Percentiles rank a stretch among this genome's conserved stretches.
Evolutionary conservation across 1,140 invertebrate species (phyloP).

Genomic region (Scaptomyza graminum): DNA sequence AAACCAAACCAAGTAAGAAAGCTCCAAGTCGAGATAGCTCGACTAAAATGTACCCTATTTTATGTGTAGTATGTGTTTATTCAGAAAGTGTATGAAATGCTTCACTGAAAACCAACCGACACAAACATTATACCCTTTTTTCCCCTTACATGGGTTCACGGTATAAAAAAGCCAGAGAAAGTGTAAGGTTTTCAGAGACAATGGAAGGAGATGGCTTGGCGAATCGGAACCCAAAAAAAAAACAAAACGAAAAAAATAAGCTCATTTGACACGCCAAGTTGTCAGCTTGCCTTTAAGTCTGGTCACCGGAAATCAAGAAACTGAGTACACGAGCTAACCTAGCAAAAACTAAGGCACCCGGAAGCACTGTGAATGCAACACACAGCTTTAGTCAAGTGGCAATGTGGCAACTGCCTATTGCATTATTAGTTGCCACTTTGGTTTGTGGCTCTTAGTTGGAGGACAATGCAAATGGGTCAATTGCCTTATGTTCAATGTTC

Average conservation of each 20-base stretch:
- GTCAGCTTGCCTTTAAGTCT: slow-evolving; percentile 16
- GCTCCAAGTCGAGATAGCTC: too few species aligned
- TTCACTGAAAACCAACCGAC: too few species aligned
- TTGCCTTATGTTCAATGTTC: slow-evolving; percentile 35
- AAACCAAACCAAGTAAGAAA: neutral
- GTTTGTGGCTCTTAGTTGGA: neutral
- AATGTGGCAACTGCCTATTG: slow-evolving; percentile 32
- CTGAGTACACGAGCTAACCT: slow-evolving; percentile 38
- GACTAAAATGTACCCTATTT: too few species aligned
- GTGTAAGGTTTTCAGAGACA: neutral
- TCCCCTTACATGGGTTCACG: too few species aligned
- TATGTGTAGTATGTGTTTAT: too few species aligned
- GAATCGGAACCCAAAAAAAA: slow-evolving; percentile 13
- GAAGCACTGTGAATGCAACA: slow-evolving; percentile 43
- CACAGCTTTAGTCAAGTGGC: neutral
- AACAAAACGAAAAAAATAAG: slow-evolving; percentile 55
- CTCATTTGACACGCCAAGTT: slow-evolving; percentile 65
- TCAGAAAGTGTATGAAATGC: too few species aligned
- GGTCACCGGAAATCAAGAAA: slow-evolving; percentile 47
- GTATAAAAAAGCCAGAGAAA: too few species aligned
- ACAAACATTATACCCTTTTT: too few species aligned
- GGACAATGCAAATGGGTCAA: slow-evolving; percentile 64
- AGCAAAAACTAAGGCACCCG: slow-evolving; percentile 43
- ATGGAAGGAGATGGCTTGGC: neutral
- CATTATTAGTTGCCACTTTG: slow-evolving; percentile 63